Conservation (phyloP, 2,797 vertebrate genomes). For the Oreochromis mossambicus region DNA sequence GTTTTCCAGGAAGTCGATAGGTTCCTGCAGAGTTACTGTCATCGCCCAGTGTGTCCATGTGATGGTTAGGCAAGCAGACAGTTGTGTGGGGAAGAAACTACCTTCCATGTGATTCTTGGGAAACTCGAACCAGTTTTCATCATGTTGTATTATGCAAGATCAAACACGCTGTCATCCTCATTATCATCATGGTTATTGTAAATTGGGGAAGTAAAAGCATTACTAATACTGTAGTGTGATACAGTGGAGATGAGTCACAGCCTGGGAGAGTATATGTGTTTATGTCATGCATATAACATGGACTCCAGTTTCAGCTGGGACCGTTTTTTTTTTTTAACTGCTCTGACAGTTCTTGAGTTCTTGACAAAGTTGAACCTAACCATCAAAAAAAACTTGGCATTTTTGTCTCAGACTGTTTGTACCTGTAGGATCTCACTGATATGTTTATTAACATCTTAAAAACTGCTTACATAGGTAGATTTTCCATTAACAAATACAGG, state of each 20-base stretch:
- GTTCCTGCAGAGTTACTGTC: not conserved
- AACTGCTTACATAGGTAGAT: not conserved
- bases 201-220: not conserved
- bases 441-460: not conserved
- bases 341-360: not conserved
- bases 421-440: not conserved
- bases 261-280: not conserved
- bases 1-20: not conserved
- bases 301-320: not conserved
- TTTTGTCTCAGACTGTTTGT: not conserved
- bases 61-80: conserved; percentile 12
- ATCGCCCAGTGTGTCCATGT: conserved; percentile 33
- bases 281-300: not conserved
- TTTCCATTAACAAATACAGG: not conserved
- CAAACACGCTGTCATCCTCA: not conserved
- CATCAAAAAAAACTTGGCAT: not conserved
- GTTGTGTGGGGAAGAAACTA: conserved; percentile 16
- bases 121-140: conserved; percentile 7
- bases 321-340: not conserved
- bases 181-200: not conserved
- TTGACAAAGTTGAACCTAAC: not conserved
- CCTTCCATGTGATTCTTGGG: conserved; percentile 24
- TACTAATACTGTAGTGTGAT: not conserved
- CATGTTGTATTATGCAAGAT: conserved; percentile 15
- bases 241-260: not conserved